Evolutionary conservation across 2,888 invertebrate species (phyloP).

Genomic region (Eugnorisma glareosa): DNA sequence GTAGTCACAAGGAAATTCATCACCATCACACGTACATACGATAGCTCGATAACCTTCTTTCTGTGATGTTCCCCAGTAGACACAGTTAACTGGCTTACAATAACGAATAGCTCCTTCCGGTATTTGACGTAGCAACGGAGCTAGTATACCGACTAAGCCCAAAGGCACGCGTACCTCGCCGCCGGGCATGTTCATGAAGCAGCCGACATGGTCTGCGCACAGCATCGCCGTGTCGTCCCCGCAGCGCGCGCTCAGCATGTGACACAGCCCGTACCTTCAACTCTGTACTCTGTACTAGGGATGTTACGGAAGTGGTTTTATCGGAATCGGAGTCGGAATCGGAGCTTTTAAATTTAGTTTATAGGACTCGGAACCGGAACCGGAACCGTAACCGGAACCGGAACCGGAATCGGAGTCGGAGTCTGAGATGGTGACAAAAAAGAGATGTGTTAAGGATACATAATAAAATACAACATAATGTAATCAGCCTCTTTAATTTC

Average conservation of each 20-base stretch:
- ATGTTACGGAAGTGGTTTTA: too few relatives aligned
- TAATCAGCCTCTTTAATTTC: too few relatives aligned
- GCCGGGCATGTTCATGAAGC: constrained; percentile 90
- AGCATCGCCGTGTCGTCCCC: constrained; percentile 91
- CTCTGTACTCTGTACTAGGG: too few relatives aligned
- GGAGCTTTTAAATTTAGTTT: too few relatives aligned
- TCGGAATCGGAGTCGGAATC: too few relatives aligned
- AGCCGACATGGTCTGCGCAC: constrained; percentile 82
- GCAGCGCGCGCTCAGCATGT: constrained; percentile 91
- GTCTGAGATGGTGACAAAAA: too few relatives aligned
- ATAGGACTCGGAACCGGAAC: too few relatives aligned
- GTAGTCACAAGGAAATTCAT: constrained; percentile 94
- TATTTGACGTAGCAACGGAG: constrained; percentile 92
- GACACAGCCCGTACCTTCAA: constrained; percentile 90
- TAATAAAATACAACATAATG: too few relatives aligned
- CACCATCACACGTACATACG: constrained; percentile 92
- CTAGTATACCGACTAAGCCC: constrained; percentile 92
- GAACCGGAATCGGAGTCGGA: too few relatives aligned
- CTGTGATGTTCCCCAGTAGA: constrained; percentile 92
- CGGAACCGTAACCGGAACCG: too few relatives aligned
- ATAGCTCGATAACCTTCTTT: constrained; percentile 86
- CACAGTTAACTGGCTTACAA: constrained; percentile 93
- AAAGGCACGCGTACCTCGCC: constrained; percentile 91
- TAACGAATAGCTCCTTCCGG: constrained; percentile 92
- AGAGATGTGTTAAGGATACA: too few relatives aligned